phyloP scores from a whole-genome alignment of 2,113 vertebrate species.

The Neodon shergylaensis region DNA sequence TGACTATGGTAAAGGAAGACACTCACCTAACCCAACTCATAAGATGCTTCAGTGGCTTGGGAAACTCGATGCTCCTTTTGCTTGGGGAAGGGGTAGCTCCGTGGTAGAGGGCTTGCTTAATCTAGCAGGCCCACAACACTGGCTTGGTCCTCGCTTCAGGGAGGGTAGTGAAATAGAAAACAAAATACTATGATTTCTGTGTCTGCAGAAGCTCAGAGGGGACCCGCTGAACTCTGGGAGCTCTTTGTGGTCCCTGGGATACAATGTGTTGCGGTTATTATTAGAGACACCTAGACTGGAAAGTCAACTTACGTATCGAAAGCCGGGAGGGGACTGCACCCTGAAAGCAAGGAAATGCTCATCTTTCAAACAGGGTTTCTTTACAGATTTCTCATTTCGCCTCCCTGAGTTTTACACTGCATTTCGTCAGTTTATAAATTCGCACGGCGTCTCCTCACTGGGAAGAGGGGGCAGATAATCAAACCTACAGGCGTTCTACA shows the following conservation, averaged over 20 bases:
- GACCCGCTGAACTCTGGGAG: not conserved
- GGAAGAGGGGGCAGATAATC: slow-evolving; percentile 59
- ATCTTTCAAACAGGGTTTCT: slow-evolving; percentile 79
- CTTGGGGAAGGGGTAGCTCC: not conserved
- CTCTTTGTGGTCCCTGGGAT: not conserved
- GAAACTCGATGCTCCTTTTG: accelerated
- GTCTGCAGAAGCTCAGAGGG: not conserved
- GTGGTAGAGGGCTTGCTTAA: not conserved
- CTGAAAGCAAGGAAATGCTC: slow-evolving; percentile 76
- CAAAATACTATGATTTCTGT: accelerated
- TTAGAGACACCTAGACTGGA: not conserved
- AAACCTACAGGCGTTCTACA: slow-evolving; percentile 83
- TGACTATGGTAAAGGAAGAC: not conserved
- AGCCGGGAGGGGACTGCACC: slow-evolving; percentile 55
- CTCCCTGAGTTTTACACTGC: slow-evolving; percentile 84
- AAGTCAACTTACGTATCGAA: slow-evolving; percentile 56
- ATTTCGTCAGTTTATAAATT: slow-evolving; percentile 92
- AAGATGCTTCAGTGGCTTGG: accelerated
- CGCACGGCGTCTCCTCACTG: slow-evolving; percentile 79
- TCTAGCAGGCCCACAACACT: not conserved
- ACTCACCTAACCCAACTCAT: not conserved
- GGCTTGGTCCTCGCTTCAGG: not conserved
- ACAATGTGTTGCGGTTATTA: not conserved
- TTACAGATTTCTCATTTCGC: slow-evolving; percentile 81
- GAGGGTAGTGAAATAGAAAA: not conserved